Evolutionary conservation across 2,797 vertebrate genomes (phyloP).

Genomic region (Austrolebias charrua): DNA sequence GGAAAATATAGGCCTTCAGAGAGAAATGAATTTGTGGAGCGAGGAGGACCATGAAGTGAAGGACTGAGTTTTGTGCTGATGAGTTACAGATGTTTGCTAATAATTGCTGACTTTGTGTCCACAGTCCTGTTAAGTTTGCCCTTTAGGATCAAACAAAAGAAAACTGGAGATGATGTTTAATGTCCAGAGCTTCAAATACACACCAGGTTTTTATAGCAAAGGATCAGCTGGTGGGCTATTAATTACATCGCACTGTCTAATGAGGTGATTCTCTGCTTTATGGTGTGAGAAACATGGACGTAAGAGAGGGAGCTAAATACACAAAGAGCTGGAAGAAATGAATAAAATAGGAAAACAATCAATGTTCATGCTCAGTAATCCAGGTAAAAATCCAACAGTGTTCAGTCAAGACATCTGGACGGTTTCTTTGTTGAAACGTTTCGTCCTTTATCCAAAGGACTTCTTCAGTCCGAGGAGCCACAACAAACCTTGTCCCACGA

Average conservation of each 20-base stretch:
- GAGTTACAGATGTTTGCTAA: conserved; percentile 13
- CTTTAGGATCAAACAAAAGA: conserved; percentile 4
- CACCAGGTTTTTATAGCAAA: conserved; percentile 1
- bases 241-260: conserved; percentile 3
- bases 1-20: neutral
- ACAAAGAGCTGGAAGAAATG: neutral
- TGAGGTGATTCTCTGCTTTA: neutral
- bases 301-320: neutral
- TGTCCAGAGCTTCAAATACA: neutral
- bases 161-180: conserved; percentile 6
- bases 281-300: neutral
- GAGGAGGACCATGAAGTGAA: conserved; percentile 2
- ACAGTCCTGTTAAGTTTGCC: conserved; percentile 5
- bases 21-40: conserved; percentile 10
- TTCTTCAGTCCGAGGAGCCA: too few species aligned
- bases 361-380: too few species aligned
- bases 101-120: neutral
- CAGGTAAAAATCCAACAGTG: too few species aligned
- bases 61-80: conserved; percentile 5
- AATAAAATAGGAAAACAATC: neutral
- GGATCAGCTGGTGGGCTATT: conserved; percentile 4
- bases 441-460: too few species aligned
- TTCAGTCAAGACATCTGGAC: too few species aligned
- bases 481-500: too few species aligned
- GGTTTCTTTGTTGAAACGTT: too few species aligned